Conservation (phyloP, 2,113 vertebrate species). For the Zosterops japonicus region DNA sequence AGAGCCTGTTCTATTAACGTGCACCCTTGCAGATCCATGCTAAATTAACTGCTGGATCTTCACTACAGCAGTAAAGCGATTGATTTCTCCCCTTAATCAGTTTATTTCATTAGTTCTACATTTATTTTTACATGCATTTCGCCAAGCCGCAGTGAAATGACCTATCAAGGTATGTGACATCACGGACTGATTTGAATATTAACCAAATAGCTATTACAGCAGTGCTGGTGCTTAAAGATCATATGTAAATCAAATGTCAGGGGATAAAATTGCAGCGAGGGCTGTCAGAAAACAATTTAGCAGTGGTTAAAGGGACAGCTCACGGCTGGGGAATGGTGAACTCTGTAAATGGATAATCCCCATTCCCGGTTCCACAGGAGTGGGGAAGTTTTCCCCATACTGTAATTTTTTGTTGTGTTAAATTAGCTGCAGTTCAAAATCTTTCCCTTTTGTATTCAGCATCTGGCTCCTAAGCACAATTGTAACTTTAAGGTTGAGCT, state of each 20-base stretch:
- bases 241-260: conserved; percentile 98
- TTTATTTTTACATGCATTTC: conserved; percentile 80
- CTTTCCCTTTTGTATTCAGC: not conserved
- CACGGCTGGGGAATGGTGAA: conserved; percentile 76
- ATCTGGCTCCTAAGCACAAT: not conserved
- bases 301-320: conserved; percentile 89
- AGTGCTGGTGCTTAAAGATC: conserved; percentile 92
- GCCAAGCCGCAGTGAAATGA: conserved; percentile 77
- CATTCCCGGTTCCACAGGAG: not conserved
- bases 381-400: not conserved
- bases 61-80: conserved; percentile 87
- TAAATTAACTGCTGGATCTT: conserved; percentile 93
- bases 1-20: conserved; percentile 83
- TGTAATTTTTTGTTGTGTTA: not conserved
- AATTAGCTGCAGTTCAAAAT: not conserved
- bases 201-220: conserved; percentile 86
- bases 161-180: conserved; percentile 85
- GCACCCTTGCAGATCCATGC: conserved; percentile 83
- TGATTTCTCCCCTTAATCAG: conserved; percentile 91
- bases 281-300: conserved; percentile 96
- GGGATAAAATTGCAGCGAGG: conserved; percentile 84
- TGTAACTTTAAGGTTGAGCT: not conserved
- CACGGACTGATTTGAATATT: conserved; percentile 88
- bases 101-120: conserved; percentile 95
- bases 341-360: conserved; percentile 79